Evolutionary conservation across 2,113 vertebrate genomes (phyloP).

Genomic region (Athene noctua): DNA sequence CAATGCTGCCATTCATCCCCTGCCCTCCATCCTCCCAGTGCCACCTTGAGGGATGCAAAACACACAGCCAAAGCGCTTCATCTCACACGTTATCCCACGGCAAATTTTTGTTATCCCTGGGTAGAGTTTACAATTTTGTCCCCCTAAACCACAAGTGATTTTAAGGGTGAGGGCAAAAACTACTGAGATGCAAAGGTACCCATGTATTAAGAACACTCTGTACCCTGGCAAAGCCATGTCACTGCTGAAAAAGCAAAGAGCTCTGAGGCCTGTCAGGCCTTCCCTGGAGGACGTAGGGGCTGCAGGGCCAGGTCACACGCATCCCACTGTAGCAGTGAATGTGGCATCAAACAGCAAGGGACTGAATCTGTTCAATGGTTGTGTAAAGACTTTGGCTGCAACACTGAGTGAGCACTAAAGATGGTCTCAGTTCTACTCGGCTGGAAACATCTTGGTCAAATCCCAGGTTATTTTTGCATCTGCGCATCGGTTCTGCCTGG

Average conservation of each 20-base stretch:
- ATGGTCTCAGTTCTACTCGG: not conserved
- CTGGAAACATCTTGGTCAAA: slow-evolving; percentile 21
- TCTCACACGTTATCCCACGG: not conserved
- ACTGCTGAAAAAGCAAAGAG: not conserved
- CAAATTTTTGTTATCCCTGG: not conserved
- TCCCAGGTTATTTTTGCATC: slow-evolving; percentile 42
- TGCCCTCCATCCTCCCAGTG: slow-evolving; percentile 5
- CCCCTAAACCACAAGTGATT: not conserved
- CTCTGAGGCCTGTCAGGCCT: not conserved
- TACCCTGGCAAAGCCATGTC: not conserved
- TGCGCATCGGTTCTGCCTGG: slow-evolving; percentile 1
- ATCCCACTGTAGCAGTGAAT: not conserved
- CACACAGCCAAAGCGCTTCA: not conserved
- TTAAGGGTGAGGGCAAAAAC: not conserved
- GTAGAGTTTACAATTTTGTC: not conserved
- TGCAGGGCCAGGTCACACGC: not conserved
- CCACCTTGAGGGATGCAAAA: slow-evolving; percentile 46
- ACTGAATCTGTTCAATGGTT: not conserved
- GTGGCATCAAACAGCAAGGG: not conserved
- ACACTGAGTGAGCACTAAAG: not conserved
- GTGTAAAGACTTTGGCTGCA: not conserved
- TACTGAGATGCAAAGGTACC: not conserved
- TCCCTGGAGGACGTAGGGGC: not conserved
- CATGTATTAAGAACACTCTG: not conserved
- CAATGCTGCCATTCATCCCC: slow-evolving; percentile 61